These are phyloP conservation scores for Girardia tigrina DNA, from an alignment of 2,888 invertebrate species.

Conservation along the genomic window DNA sequence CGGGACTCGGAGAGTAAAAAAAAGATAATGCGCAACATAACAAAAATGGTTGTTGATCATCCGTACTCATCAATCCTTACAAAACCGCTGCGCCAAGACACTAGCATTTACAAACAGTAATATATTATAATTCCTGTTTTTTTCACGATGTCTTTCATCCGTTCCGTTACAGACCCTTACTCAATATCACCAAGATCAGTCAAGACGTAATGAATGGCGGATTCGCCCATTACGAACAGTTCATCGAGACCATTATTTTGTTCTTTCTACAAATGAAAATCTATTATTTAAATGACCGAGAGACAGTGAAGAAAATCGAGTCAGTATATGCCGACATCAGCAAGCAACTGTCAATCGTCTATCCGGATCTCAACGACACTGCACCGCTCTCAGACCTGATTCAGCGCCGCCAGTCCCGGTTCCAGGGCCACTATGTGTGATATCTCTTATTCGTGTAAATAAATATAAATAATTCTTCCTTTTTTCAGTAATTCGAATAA, in stretches of 20 bases:
- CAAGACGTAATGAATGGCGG: neutral
- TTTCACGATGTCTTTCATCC: too few species aligned
- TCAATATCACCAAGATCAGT: slow-evolving; percentile 5
- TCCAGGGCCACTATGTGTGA: neutral
- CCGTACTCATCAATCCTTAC: neutral
- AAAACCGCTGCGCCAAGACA: neutral
- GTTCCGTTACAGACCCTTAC: neutral
- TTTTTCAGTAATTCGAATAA: too few species aligned
- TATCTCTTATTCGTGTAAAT: too few species aligned
- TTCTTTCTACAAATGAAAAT: slow-evolving; percentile 10
- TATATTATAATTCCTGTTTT: neutral
- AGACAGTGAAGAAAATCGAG: neutral
- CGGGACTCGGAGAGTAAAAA: neutral
- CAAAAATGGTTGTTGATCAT: slow-evolving; percentile 1
- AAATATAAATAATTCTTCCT: too few species aligned
- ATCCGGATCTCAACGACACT: neutral
- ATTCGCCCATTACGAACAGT: slow-evolving; percentile 4
- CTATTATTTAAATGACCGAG: neutral
- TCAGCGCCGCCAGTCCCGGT: neutral
- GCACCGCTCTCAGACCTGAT: neutral
- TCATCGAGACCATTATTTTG: slow-evolving; percentile 5
- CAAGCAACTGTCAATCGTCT: neutral
- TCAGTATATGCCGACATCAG: neutral
- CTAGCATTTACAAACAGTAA: neutral
- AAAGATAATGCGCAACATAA: neutral